Evolutionary conservation across 2,797 vertebrate genomes (phyloP).

Genomic region (Pteropus rufus): DNA sequence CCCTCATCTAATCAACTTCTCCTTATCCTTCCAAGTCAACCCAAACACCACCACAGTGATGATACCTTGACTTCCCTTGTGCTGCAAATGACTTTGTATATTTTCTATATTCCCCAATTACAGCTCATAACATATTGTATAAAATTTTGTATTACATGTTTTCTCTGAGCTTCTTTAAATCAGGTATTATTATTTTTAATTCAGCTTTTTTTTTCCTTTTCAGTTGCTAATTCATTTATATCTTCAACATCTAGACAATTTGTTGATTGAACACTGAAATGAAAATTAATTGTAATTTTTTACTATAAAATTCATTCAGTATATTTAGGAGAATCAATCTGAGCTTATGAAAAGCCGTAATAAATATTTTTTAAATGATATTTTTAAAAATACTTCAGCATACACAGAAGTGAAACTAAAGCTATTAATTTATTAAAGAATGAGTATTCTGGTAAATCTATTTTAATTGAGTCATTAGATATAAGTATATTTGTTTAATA

Average conservation of each 20-base stretch:
- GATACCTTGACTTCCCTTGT: not conserved
- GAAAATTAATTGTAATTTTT: constrained; percentile 40
- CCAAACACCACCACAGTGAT: not conserved
- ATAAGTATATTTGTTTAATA: constrained; percentile 10
- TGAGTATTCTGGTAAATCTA: not conserved
- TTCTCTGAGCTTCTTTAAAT: not conserved
- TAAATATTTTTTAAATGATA: constrained; percentile 1
- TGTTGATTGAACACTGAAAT: constrained; percentile 15
- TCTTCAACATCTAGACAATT: not conserved
- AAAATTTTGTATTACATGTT: not conserved
- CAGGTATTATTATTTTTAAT: not conserved
- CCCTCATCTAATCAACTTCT: not conserved
- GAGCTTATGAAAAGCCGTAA: constrained; percentile 14
- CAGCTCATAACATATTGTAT: not conserved
- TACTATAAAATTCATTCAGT: not conserved
- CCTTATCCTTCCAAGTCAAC: not conserved
- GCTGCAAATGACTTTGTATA: not conserved
- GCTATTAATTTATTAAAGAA: constrained; percentile 9
- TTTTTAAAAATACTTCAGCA: not conserved
- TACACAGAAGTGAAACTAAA: not conserved
- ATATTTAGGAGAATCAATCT: not conserved
- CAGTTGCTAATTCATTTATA: not conserved
- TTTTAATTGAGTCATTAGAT: constrained; percentile 18
- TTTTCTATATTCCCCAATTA: not conserved
- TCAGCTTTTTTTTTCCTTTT: not conserved